Evolutionary conservation across 2,888 invertebrate species (phyloP), one percentile per base, ranked within the genome.

Genomic region (Agonopterix alstromeriana): DNA sequence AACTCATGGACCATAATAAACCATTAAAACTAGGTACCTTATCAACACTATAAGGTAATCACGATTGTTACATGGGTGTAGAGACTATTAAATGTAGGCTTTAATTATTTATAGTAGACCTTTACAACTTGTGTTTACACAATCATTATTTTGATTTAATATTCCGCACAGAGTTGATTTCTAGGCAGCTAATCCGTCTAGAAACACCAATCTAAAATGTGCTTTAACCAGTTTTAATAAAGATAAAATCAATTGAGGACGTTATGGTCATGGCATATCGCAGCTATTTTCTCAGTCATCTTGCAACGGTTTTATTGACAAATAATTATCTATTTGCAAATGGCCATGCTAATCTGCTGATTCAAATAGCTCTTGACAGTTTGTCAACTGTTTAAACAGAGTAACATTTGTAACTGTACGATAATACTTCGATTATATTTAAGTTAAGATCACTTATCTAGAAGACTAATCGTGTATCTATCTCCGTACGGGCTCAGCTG

Each of bases 401-500:
- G 50, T 54, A 48, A 47, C 53, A 55, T 58, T 55, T 52, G 56
- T 55, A 49, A 51, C 35, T 52, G 54, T 60, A 53, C 52, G 61
- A 57, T 58, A 59, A 53, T 56, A 51, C 46, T 50, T 59, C 57
- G 57, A 60, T 57, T 63, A 54, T 58, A 62, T 56, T 59, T 53
- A 51, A 57, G 52, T 61, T 61, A 55, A 65, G 74, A 77, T 75
- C 63, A 49, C 59, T 71, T 72, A 81, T 81, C 78, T 70, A 47
- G 46, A 72, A 76, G 75, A 77, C 70, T 74, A 76, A 79, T 77
- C 67, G 73, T 58, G 65, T 66, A 72, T 73, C 73, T 72, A 65
- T 74, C 70, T 68, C 38, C 10, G 27, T 7, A 27, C 27, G 27
- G 27, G 1, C 27, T 27, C 27, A 27, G 27, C 27, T 27, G 27